Percentiles rank a stretch among this genome's conserved stretches.
phyloP scores from a whole-genome alignment of 1,140 invertebrate species.

The Drosophila obscura region DNA sequence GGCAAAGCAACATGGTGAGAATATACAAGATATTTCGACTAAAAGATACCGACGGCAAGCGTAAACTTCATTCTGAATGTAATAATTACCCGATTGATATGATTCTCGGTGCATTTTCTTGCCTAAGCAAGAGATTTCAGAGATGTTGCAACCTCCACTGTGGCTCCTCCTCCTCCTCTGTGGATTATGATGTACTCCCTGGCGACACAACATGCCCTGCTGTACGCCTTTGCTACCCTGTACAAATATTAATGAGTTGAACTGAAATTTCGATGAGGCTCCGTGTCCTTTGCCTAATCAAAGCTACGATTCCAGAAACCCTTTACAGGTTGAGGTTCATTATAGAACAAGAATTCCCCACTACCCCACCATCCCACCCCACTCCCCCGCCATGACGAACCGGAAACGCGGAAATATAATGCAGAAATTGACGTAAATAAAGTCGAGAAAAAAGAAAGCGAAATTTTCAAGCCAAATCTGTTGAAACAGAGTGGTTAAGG shows the following conservation, averaged over 20 bases:
- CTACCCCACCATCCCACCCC: not conserved
- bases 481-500: not conserved
- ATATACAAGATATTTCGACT: too few relatives aligned
- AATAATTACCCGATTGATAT: too few relatives aligned
- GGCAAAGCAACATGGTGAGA: slow-evolving; percentile 48
- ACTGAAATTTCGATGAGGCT: not conserved
- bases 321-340: not conserved
- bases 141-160: too few relatives aligned
- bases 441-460: slow-evolving; percentile 40
- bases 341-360: not conserved
- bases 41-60: too few relatives aligned
- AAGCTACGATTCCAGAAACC: slow-evolving; percentile 13
- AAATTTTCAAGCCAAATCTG: slow-evolving; percentile 66
- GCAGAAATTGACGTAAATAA: slow-evolving; percentile 73
- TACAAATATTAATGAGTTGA: slow-evolving; percentile 65
- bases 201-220: too few relatives aligned
- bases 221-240: too few relatives aligned
- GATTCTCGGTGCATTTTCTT: too few relatives aligned
- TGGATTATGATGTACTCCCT: too few relatives aligned
- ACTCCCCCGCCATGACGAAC: slow-evolving; percentile 4
- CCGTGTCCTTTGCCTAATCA: slow-evolving; percentile 12
- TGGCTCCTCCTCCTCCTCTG: too few relatives aligned
- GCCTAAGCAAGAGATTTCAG: too few relatives aligned
- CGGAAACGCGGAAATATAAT: slow-evolving; percentile 59
- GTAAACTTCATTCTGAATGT: too few relatives aligned